Base-by-base conservation (phyloP, 2,113 vertebrate genomes). In the Dunckerocampus dactyliophorus region DNA sequence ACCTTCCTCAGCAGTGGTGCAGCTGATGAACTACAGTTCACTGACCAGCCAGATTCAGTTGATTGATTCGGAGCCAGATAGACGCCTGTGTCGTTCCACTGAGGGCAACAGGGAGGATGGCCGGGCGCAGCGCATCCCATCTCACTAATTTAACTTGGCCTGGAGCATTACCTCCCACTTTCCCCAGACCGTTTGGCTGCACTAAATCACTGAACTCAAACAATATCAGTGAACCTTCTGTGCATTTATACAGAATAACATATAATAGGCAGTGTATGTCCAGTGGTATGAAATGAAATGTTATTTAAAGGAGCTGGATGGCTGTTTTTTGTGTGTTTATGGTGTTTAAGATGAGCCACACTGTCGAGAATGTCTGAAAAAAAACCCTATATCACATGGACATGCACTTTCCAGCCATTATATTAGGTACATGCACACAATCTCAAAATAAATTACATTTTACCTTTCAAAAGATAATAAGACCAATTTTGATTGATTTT, bases 31-130 rank as follows among this genome's bases (percentile, higher is more conserved):
- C 72, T 45, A 47, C 43, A 67, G 69, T 72, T 80, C 79, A 65
- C 67, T 78, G 81, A 83, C 73, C 81, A 63, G 63, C 17, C 59
- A 70, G 73, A 78, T 82, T 69, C 20, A 55, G 53, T 58, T 83
- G 82, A 86, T 83, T 83, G 76, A 85, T 86, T 76, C 59, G 61
- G 53, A 76, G 77, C 45, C 76, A 75, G 74, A 80, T 34, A 67
- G 69, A 67, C 73, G 46, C 19, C 63, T 76, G 54, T 54, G 62
- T 76, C 72, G 74, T 84, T 82, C 71, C 74, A 76, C 72, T 61
- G 19, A 62, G 47, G 66, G 42, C 46, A 59, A 54, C 52, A 62
- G 81, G 82, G 80, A 84, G 81, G 86, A 80, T 10, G 43, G 70
- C 60, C 73, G 59, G 60, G 54, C 34, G 68, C 69, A 49, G 69